A percentile compares a stretch with the other conserved stretches of the same genome.
Evolutionary conservation across 1,140 invertebrate genomes (phyloP).

Genomic region (Cepaea nemoralis): DNA sequence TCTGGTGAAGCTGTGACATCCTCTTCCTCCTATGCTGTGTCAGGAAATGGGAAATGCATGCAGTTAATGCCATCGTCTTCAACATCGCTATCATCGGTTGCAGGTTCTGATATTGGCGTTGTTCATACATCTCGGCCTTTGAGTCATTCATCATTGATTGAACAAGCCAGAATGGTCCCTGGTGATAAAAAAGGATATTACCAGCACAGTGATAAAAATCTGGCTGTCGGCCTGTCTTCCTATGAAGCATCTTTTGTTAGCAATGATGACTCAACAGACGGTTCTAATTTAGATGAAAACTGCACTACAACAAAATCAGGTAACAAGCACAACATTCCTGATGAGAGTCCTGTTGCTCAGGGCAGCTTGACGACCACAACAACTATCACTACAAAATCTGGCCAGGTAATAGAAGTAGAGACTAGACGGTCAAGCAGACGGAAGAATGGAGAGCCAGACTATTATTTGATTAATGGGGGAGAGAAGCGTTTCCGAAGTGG

Average conservation of each 20-base stretch:
- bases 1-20: background rate
- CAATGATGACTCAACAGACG: background rate
- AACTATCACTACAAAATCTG: slow-evolving; percentile 18
- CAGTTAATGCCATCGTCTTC: background rate
- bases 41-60: background rate
- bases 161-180: background rate
- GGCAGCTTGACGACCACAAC: slow-evolving; percentile 23
- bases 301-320: background rate
- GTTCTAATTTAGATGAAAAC: background rate
- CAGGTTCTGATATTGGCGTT: background rate
- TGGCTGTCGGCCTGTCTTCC: background rate
- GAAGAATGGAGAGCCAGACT: slow-evolving; percentile 37
- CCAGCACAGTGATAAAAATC: background rate
- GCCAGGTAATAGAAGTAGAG: slow-evolving; percentile 9
- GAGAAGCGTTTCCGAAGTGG: slow-evolving; percentile 26
- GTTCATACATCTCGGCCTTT: background rate
- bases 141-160: background rate
- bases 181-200: background rate
- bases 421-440: background rate
- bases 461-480: slow-evolving; percentile 35
- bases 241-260: background rate
- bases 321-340: background rate
- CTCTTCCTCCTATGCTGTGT: background rate
- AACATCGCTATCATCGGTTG: background rate
- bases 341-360: background rate